These are phyloP conservation scores for Portevinia maculata DNA, from an alignment of 2,888 invertebrate species.

Conservation along the genomic window DNA sequence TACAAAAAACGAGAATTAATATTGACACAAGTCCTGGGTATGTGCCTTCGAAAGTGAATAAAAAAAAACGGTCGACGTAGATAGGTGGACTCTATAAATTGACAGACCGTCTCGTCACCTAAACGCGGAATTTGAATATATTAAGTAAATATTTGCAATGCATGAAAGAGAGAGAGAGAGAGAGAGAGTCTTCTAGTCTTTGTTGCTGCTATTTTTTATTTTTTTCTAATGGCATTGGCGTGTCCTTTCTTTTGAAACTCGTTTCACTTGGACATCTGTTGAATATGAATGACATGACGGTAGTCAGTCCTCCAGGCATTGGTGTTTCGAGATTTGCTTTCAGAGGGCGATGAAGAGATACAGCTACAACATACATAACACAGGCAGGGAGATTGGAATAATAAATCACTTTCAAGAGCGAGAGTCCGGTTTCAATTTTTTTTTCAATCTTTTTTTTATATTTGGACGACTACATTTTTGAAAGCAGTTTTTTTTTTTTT, in stretches of 20 bases:
- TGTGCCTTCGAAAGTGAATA: constrained; percentile 35
- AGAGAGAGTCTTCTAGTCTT: constrained; percentile 7
- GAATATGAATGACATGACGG: constrained; percentile 62
- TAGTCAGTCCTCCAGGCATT: constrained; percentile 39
- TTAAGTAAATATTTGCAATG: constrained; percentile 68
- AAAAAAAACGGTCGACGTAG: constrained; percentile 27
- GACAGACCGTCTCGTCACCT: constrained; percentile 71
- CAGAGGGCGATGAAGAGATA: background rate
- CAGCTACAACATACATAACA: constrained; percentile 26
- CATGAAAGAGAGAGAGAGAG: too few species aligned
- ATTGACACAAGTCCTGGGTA: constrained; percentile 53
- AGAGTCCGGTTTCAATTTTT: constrained; percentile 14
- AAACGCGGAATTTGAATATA: constrained; percentile 68
- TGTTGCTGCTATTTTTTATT: too few species aligned
- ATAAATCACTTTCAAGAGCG: constrained; percentile 60
- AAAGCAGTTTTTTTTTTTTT: constrained; percentile 2
- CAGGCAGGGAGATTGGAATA: constrained; percentile 66
- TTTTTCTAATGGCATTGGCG: background rate
- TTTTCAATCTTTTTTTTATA: too few species aligned
- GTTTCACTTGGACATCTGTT: constrained; percentile 64
- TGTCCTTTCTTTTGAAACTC: constrained; percentile 42
- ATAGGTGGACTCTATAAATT: constrained; percentile 51
- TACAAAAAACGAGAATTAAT: constrained; percentile 41
- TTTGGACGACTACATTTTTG: too few species aligned
- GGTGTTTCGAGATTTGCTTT: constrained; percentile 38